Evolutionary conservation across 37 sponge, comb jelly and placozoan genomes (phyloP), one percentile per base, ranked within the genome.

Genomic region (Cliona cf. orientalis): DNA sequence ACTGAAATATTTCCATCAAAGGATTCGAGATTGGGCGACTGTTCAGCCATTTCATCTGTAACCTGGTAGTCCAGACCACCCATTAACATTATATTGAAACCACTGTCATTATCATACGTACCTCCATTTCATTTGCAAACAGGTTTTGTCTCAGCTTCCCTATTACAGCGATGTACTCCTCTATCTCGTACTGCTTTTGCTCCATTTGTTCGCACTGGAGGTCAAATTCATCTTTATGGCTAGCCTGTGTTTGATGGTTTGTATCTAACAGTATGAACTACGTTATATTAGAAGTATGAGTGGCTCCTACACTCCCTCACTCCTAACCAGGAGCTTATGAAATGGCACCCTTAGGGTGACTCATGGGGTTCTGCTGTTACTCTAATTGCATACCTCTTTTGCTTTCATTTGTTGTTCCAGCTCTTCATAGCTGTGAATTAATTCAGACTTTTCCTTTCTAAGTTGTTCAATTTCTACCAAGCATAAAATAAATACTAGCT

Each of bases 391-490:
- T 25, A 61, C 63, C 63, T 61, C 63, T 61, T 61, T 28, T 22
- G 23, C 26, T 22, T 28, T 61, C 26, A 61, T 12, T 61, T 61
- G 63, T 22, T 61, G 25, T 28, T 61, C 63, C 12, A 61, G 63
- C 26, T 61, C 26, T n/a, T 61, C 26, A 61, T 61, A 61, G 26
- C 23, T 12, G 6, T 61, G 12, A 21, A 25, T 6, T n/a, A 61
- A 28, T 61, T 7, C 5, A 42, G 38, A 42, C 28, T 35, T 67
- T 40, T 68, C 32, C 2, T 46, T 5, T 26, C 33, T 40, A 7
- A 80, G 42, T 22, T 80, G 43, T 31, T 34, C 58, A 9, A 80
- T 66, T 67, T 68, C 80, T 80, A 46, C 31, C 45, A 26, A 35
- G 40, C 9, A 23, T 23, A 59, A 23, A 76, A 21, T 36, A 22